Evolutionary conservation across 2,888 invertebrate species (phyloP), one percentile per base, ranked within the genome.

Genomic region (Drosophila fulvimacula): DNA sequence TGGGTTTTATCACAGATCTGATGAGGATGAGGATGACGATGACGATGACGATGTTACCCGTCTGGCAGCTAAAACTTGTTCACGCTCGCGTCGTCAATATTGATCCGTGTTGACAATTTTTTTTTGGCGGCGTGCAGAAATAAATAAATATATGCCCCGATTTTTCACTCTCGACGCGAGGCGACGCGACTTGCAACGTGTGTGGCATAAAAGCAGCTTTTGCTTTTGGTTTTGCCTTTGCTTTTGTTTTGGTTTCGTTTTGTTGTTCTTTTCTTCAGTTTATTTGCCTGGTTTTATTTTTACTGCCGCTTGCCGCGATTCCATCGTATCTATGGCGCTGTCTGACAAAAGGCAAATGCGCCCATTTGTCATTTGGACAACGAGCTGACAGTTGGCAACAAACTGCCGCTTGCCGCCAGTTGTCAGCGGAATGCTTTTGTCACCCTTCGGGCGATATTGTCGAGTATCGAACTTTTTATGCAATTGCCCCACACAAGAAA

Each of bases 341-440:
- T 60, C 77, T 72, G 74, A 70, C 78, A 73, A 83, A 75, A 82
- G 81, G 81, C 88, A 88, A 90, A 87, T 75, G 88, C 72, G 69
- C 78, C 75, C 86, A 90, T 90, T 90, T 88, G 89, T 90, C 90
- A 89, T 88, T 80, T 73, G 70, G 86, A 82, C 82, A 77, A 82
- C 89, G 81, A 69, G 89, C 86, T 89, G 88, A 85, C 82, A 82
- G 76, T 64, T 66, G 70, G 63, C 66, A 66, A 60, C 56, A 73
- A 57, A 64, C 42, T n/a, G 51, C 36, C 41, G 46, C 49, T 34
- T 34, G 17, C 41, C 21, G 51, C 27, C 82, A 69, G 68, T 73
- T 80, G 73, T 63, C 82, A 76, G 56, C 58, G 61, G 49, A 34
- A 32, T 19, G 74, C 46, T 42, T 44, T 38, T 13, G 38, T 46